Evolutionary conservation across 2,888 invertebrate genomes (phyloP), one percentile per base, ranked within the genome.

Genomic region (Apotomis betuletana): DNA sequence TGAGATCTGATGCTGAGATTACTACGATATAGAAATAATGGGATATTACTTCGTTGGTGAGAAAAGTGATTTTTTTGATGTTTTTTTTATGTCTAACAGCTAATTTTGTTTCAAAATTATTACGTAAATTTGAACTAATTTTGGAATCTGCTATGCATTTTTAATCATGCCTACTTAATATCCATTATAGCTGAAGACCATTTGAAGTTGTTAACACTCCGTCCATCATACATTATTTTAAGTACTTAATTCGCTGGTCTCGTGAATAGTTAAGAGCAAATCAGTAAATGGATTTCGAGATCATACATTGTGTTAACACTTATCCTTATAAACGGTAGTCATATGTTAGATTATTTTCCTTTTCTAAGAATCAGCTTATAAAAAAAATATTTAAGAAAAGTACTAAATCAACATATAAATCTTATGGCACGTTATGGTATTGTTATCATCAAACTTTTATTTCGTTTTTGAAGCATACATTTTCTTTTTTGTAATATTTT

Each of bases 1-100:
- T 86, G 86, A 91, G 91, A 92, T 91, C 92, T 92, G 92, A 92
- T 87, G 86, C 87, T 92, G 92, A 92, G 92, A 92, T 92, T 92
- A 91, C 86, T 87, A 85, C 80, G 80, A 77, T 87, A 82, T 81
- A 84, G 84, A 77, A 79, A 80, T 82, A 85, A 81, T 80, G 79
- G 80, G 78, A 80, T 85, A 85, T 82, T 49, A 49, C 49, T 81
- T 80, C 77, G 74, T 80, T 78, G 82, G 54, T 65, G 80, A 80
- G 79, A 80, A 82, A 81, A 80, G 75, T 81, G 75, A 78, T 65
- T 13, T 60, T 51, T 63, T 70, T 57, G 64, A 74, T 64, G 57
- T 57, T 27, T 70, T 69, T 60, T 64, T 61, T 49, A 64, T 27
- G 27, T 57, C 12, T 52, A 69, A 61, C 46, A n/a, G 44, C 36